These are phyloP conservation scores for Aspidiotus destructor DNA, from an alignment of 2,888 invertebrate genomes.

Conservation along the genomic window DNA sequence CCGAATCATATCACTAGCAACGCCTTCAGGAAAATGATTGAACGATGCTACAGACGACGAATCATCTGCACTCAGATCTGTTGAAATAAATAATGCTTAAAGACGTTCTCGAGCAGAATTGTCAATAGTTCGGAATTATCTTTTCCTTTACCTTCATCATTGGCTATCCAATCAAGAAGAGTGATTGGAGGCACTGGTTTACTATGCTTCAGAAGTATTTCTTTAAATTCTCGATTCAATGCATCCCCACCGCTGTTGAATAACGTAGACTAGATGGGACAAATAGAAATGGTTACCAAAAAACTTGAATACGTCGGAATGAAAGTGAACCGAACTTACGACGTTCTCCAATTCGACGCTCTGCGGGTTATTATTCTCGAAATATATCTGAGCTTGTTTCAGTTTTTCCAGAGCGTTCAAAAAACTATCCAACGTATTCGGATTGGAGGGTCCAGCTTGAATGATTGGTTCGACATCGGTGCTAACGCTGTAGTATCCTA, in stretches of 20 bases:
- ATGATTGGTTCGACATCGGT: constrained; percentile 80
- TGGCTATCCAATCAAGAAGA: constrained; percentile 75
- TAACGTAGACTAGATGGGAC: constrained; percentile 51
- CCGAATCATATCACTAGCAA: constrained; percentile 59
- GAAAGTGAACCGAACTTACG: constrained; percentile 47
- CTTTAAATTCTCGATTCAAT: constrained; percentile 78
- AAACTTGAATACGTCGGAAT: no score
- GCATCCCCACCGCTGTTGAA: constrained; percentile 76
- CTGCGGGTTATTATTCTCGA: constrained; percentile 83
- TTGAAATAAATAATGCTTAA: neutral
- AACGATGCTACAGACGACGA: constrained; percentile 48
- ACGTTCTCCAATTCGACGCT: constrained; percentile 90
- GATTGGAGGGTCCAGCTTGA: constrained; percentile 60
- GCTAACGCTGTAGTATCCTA: constrained; percentile 90
- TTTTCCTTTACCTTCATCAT: constrained; percentile 61
- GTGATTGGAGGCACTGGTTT: constrained; percentile 75
- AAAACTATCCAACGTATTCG: constrained; percentile 44
- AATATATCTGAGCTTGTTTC: constrained; percentile 79
- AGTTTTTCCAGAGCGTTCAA: constrained; percentile 70
- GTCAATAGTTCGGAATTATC: neutral
- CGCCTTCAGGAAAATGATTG: constrained; percentile 59
- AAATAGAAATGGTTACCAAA: no score
- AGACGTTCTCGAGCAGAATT: no score
- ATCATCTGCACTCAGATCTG: constrained; percentile 45
- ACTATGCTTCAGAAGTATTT: constrained; percentile 73